These are phyloP conservation scores for Falco naumanni DNA, from an alignment of 2,797 vertebrate species.

Conservation along the genomic window DNA sequence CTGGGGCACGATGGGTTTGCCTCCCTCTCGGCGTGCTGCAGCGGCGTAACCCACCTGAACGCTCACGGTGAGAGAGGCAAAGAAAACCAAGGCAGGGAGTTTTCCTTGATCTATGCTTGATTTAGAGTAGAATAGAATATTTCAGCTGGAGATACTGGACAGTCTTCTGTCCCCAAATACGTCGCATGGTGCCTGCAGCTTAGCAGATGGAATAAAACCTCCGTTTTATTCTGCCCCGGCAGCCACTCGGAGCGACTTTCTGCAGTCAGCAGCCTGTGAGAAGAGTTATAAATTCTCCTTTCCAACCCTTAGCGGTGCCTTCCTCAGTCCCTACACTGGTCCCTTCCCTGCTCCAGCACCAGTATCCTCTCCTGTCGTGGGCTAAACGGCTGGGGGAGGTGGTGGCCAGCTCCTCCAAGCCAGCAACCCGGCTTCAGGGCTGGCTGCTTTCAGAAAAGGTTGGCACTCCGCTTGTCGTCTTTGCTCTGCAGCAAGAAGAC, in stretches of 20 bases:
- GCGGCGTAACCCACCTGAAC: background rate
- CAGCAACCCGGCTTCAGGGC: background rate
- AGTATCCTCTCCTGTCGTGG: background rate
- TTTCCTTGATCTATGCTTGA: background rate
- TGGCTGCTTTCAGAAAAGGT: background rate
- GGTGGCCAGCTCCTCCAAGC: background rate
- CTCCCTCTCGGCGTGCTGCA: background rate
- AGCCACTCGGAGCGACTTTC: background rate
- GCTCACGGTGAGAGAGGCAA: background rate
- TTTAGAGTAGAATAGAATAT: background rate
- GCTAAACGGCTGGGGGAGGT: background rate
- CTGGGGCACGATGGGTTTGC: background rate
- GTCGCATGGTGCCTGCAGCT: rapidly evolving
- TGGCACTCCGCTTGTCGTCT: rapidly evolving
- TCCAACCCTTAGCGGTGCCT: background rate
- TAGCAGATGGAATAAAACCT: background rate
- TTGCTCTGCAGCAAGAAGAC: background rate
- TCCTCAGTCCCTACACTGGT: background rate
- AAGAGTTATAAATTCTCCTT: background rate
- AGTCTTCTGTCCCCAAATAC: background rate
- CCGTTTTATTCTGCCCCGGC: rapidly evolving
- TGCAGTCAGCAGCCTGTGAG: background rate
- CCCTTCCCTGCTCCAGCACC: background rate
- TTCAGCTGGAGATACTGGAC: background rate
- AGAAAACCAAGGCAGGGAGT: background rate